phyloP scores from a whole-genome alignment of 2,113 vertebrate species.

The Malurus alboscapulatus region DNA sequence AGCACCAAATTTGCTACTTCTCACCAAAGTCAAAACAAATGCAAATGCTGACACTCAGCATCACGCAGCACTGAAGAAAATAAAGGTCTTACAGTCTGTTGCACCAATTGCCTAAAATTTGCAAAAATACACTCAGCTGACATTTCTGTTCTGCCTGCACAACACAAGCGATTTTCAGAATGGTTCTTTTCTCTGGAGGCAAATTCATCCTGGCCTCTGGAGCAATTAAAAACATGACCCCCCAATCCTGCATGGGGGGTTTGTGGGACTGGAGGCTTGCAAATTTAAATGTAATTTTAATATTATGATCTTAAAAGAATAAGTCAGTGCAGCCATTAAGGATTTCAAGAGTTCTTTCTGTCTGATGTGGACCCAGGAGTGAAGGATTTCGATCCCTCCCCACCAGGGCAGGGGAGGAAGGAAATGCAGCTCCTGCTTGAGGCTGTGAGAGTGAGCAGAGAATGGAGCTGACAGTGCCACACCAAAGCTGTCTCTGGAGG shows the following conservation, averaged over 20 bases:
- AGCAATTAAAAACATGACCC: neutral
- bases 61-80: neutral
- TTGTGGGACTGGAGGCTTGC: neutral
- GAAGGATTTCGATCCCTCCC: neutral
- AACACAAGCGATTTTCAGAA: neutral
- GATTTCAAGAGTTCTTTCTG: neutral
- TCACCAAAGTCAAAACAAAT: neutral
- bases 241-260: neutral
- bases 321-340: neutral
- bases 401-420: neutral
- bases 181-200: neutral
- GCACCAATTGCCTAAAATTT: neutral
- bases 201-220: neutral
- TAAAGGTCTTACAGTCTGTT: neutral
- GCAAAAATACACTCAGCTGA: neutral
- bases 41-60: neutral
- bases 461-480: neutral
- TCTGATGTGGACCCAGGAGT: neutral
- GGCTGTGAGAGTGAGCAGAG: rapidly evolving
- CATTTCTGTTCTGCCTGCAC: neutral
- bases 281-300: neutral
- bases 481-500: neutral
- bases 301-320: neutral
- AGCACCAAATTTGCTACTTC: neutral
- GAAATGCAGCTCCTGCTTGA: neutral